Base-by-base conservation (phyloP, 2,113 vertebrate species). In the Charadrius vociferus region DNA sequence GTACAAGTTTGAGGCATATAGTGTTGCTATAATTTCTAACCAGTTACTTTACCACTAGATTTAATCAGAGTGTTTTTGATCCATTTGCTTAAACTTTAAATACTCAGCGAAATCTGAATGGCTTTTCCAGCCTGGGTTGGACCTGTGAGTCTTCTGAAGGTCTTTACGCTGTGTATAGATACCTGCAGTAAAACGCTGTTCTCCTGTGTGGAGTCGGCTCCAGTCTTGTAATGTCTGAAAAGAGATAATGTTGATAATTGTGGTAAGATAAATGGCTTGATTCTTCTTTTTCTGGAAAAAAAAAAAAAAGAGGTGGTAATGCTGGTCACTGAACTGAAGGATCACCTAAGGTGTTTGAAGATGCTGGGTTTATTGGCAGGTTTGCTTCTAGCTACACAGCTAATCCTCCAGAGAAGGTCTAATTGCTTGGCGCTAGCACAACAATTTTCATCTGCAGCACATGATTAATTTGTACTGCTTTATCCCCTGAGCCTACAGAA, bases 151-250 rank as follows among this genome's bases (percentile, higher is more conserved):
- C 9, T 89, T n/a, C 29, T 14, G 39, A 22, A 85, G 70, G 30
- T n/a, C 70, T 80, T 34, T 6, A 2, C 0, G 1, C 53, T 1
- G 0, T 1, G 20, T n/a, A 16, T 2, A 9, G 20, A 7, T 43
- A 26, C 27, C 34, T 2, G 1, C 10, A 50, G 53, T 43, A 30
- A 49, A 67, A 72, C 62, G 10, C 30, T 45, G 10, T 34, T 36
- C 18, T 24, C 19, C 24, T 23, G n/a, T 3, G 24, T 10, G 32
- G 13, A 36, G 56, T 15, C 26, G 14, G 11, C 22, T 68, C 29
- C 16, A 10, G 5, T 18, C 16, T 32, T 41, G 17, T 11, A 12
- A 49, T 4, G 39, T 30, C 14, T 19, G 17, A 16, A 62, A 77
- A 80, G 50, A 0, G 6, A 7, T 34, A 41, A 12, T 2, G 3